phyloP scores from a whole-genome alignment of 2,888 invertebrate species.

The Bugulina stolonifera region DNA sequence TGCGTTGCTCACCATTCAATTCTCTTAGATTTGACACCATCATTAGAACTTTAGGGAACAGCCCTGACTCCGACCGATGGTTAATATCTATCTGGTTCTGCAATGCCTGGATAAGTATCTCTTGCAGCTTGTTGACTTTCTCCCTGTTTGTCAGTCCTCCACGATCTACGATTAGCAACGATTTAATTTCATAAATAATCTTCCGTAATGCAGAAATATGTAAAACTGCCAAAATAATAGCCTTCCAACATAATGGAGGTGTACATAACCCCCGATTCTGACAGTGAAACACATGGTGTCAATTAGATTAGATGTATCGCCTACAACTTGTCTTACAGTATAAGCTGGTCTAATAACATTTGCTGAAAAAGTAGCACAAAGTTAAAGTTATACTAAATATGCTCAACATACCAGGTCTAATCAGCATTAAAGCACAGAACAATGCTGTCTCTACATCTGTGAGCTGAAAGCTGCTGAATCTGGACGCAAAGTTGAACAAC shows the following conservation, averaged over 20 bases:
- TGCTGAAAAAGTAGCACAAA: no score
- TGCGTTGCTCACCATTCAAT: conserved; percentile 49
- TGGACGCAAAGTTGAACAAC: conserved; percentile 47
- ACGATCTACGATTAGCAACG: conserved; percentile 47
- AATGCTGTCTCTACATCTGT: conserved; percentile 47
- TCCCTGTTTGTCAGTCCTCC: conserved; percentile 47
- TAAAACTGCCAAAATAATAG: no score
- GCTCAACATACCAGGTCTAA: conserved; percentile 48
- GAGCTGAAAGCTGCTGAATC: conserved; percentile 49
- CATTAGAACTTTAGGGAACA: conserved; percentile 51
- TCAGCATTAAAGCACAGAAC: conserved; percentile 50
- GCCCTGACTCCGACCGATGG: conserved; percentile 42
- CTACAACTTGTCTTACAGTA: no score
- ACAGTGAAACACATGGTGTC: no score
- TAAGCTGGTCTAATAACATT: no score
- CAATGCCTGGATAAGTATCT: conserved; percentile 46
- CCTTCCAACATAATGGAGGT: no score
- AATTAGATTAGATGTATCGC: no score
- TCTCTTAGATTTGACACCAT: conserved; percentile 50
- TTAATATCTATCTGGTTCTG: conserved; percentile 43
- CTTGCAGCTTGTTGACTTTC: conserved; percentile 47
- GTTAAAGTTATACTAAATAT: no score
- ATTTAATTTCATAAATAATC: no score
- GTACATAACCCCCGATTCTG: no score
- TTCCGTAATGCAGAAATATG: no score